Percentiles rank a stretch among this genome's conserved stretches.
phyloP scores from a whole-genome alignment of 1,140 invertebrate species.

The Zaprionus camerounensis region DNA sequence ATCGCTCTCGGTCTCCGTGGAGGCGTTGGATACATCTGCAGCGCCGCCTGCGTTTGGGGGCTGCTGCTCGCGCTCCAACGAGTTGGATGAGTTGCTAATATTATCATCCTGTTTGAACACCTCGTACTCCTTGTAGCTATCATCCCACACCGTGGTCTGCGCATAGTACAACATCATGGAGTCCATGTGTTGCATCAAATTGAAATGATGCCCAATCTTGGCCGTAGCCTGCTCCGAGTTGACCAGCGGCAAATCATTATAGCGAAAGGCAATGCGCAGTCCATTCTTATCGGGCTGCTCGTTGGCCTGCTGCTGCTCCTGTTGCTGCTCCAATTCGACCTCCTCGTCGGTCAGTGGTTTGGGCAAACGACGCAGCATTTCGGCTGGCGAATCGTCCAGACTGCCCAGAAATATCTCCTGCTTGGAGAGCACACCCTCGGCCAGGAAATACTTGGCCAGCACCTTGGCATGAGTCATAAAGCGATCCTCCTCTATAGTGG shows the following conservation, averaged over 20 bases:
- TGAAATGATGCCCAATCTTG: slow-evolving; percentile 89
- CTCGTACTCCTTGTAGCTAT: slow-evolving; percentile 53
- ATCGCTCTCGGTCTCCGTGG: slow-evolving; percentile 3
- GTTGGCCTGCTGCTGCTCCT: slow-evolving; percentile 54
- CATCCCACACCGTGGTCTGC: slow-evolving; percentile 85
- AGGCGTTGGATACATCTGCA: slow-evolving; percentile 4
- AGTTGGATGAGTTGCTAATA: slow-evolving; percentile 41
- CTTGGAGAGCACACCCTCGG: slow-evolving; percentile 90
- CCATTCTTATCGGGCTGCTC: slow-evolving; percentile 84
- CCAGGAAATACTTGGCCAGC: slow-evolving; percentile 92
- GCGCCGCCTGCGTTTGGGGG: neutral
- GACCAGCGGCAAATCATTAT: slow-evolving; percentile 89
- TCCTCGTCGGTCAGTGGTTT: slow-evolving; percentile 80
- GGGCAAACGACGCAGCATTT: slow-evolving; percentile 86
- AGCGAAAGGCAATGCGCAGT: slow-evolving; percentile 95
- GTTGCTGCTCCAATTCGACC: slow-evolving; percentile 49
- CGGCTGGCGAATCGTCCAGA: slow-evolving; percentile 88
- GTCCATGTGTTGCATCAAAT: slow-evolving; percentile 90
- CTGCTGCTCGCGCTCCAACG: slow-evolving; percentile 43
- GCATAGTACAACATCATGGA: slow-evolving; percentile 85
- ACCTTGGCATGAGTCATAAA: slow-evolving; percentile 90
- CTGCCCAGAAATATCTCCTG: slow-evolving; percentile 90
- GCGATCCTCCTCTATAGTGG: slow-evolving; percentile 90
- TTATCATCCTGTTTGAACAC: slow-evolving; percentile 56
- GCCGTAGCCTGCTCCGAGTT: slow-evolving; percentile 85